phyloP scores from a whole-genome alignment of 2,797 vertebrate species.

The Sardinella longiceps region DNA sequence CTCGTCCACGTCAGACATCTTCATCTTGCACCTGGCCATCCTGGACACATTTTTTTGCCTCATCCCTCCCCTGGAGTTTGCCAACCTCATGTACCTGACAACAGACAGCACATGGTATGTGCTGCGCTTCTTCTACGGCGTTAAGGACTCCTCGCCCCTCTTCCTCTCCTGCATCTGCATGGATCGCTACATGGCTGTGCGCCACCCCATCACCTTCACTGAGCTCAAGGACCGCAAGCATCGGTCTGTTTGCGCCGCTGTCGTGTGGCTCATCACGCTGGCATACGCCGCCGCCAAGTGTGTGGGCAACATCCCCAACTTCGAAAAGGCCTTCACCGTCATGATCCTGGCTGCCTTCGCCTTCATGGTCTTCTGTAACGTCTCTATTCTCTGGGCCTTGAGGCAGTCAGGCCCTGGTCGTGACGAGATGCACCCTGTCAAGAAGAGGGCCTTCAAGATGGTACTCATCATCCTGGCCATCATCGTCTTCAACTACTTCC shows the following conservation, averaged over 20 bases:
- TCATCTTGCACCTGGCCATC: conserved; percentile 72
- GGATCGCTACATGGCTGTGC: conserved; percentile 78
- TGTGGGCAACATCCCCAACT: conserved; percentile 60
- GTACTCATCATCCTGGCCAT: conserved; percentile 78
- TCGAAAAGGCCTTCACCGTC: conserved; percentile 68
- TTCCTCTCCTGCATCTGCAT: conserved; percentile 79
- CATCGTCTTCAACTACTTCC: conserved; percentile 79
- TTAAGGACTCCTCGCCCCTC: conserved; percentile 75
- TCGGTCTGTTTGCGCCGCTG: conserved; percentile 54
- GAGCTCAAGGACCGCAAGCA: conserved; percentile 71
- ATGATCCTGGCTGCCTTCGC: conserved; percentile 70
- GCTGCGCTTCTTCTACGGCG: conserved; percentile 74
- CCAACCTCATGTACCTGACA: conserved; percentile 68
- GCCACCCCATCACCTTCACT: conserved; percentile 76
- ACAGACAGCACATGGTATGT: conserved; percentile 66
- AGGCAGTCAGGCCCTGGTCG: conserved; percentile 61
- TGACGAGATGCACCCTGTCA: conserved; percentile 78
- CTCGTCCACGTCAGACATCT: conserved; percentile 77
- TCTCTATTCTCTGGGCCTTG: conserved; percentile 70
- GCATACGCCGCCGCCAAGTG: conserved; percentile 68
- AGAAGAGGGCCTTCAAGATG: conserved; percentile 78
- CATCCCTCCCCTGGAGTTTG: conserved; percentile 71
- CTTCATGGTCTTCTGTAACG: conserved; percentile 80
- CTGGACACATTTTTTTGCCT: conserved; percentile 75
- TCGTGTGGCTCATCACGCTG: conserved; percentile 70